Base-by-base conservation (phyloP, 2,888 invertebrate genomes). In the Chalcosyrphus nemorum region DNA sequence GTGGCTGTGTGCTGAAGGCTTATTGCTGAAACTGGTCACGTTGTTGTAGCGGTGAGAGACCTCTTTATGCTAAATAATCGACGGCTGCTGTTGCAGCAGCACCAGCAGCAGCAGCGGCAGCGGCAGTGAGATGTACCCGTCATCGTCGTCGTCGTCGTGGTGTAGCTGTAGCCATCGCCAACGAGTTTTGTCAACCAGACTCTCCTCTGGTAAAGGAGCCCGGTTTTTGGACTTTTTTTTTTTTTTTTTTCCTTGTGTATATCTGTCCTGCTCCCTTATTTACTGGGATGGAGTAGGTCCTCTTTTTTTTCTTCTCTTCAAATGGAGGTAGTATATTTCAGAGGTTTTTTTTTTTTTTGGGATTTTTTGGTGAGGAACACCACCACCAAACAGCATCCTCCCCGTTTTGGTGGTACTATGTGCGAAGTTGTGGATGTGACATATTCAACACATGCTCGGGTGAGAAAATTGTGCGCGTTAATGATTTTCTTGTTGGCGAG, bases 341-440 rank as follows among this genome's bases (percentile, higher is more conserved):
- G n/a, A n/a, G n/a, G n/a, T n/a, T n/a, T n/a, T n/a, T n/a, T n/a
- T n/a, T n/a, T n/a, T 71, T 71, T 77, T 71, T 77, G 65, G 70
- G 56, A 76, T 41, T 72, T 24, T 38, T 74, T 47, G 41, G 59
- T 70, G 52, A n/a, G n/a, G n/a, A 70, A 57, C 21, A 59, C 56
- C 56, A 65, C 5, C 52, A 32, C 21, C 47, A 57, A 57, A 17
- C 38, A 68, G 45, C 78, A 75, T 80, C 84, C 80, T 84, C 56
- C 80, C 74, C 56, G 72, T 66, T 47, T 77, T 59, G 72, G 54
- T 65, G 74, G 80, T 80, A 78, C 84, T 80, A 84, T 80, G 84
- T 84, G 84, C 84, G 84, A 84, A 84, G 84, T 84, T 84, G 84
- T 84, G 84, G 84, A 84, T 84, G 84, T 84, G 84, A 84, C 84